Evolutionary conservation across 2,113 vertebrate species (phyloP).

Genomic region (Drymodes brunneopygia): DNA sequence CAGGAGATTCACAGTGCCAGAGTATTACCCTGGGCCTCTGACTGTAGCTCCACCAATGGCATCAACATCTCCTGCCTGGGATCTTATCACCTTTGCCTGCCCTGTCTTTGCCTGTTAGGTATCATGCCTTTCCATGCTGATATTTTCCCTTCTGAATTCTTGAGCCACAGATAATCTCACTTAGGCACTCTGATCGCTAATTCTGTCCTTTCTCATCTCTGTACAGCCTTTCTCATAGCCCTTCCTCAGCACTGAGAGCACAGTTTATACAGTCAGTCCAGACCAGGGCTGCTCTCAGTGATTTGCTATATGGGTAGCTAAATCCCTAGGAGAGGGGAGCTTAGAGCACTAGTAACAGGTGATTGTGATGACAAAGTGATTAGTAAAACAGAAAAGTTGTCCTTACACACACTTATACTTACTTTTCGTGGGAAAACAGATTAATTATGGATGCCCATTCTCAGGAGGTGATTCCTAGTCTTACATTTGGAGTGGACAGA

Average conservation of each 20-base stretch:
- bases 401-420: neutral
- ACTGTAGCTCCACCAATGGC: neutral
- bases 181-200: neutral
- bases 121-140: neutral
- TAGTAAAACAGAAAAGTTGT: neutral
- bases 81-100: neutral
- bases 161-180: neutral
- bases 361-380: neutral
- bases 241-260: neutral
- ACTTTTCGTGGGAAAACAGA: neutral
- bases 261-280: neutral
- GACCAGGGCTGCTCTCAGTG: neutral
- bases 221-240: neutral
- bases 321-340: neutral
- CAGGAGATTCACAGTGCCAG: neutral
- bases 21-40: fast-evolving
- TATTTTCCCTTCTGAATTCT: neutral
- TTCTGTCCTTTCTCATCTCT: neutral
- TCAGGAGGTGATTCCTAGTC: neutral
- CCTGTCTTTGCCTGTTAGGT: neutral
- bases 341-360: neutral
- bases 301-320: neutral
- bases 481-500: neutral
- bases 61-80: neutral
- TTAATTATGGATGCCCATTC: neutral